Evolutionary conservation across 2,113 vertebrate genomes (phyloP).

Genomic region (Cervus canadensis): DNA sequence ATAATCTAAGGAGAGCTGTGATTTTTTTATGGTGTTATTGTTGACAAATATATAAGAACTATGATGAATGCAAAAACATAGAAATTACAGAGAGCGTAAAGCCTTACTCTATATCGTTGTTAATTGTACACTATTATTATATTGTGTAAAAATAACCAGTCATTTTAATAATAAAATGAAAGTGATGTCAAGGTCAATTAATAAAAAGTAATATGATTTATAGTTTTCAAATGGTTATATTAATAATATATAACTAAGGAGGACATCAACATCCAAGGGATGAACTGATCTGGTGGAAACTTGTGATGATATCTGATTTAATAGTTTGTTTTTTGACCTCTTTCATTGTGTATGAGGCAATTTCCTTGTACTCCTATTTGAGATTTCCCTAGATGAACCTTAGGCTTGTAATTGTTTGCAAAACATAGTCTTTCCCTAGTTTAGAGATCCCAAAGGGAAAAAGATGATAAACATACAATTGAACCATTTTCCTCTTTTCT

Average conservation of each 20-base stretch:
- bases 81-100: not conserved
- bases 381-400: not conserved
- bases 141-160: not conserved
- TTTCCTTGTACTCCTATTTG: not conserved
- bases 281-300: not conserved
- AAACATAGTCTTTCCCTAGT: not conserved
- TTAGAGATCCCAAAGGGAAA: not conserved
- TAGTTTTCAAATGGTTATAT: not conserved
- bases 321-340: not conserved
- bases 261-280: not conserved
- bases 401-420: not conserved
- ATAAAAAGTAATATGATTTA: not conserved
- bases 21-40: not conserved
- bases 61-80: not conserved
- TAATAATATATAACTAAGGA: slow-evolving; percentile 11
- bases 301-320: not conserved
- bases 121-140: not conserved
- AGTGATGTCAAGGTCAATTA: not conserved
- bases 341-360: not conserved
- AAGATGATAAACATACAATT: not conserved
- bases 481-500: not conserved
- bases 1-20: not conserved
- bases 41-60: not conserved
- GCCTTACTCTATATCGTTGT: not conserved
- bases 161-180: not conserved